Evolutionary conservation across 1,140 invertebrate genomes (phyloP), one percentile per base, ranked within the genome.

Genomic region (Phymorhynchus buccinoides): DNA sequence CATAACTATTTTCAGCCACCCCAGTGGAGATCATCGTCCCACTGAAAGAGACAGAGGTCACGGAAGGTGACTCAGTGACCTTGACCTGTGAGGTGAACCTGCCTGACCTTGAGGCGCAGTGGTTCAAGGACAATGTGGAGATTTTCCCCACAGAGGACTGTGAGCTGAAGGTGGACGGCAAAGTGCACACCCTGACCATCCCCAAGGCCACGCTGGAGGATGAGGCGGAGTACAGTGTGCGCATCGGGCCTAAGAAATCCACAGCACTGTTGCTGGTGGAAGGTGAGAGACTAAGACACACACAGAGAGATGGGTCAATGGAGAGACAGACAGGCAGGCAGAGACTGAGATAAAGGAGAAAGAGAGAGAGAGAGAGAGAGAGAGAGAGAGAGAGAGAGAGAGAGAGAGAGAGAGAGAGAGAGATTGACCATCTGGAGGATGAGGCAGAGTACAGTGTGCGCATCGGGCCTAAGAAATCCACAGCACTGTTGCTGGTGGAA

Each of bases 21-120:
- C 97, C 97, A 41, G 98, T 98, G 93, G 98, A 98, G 93, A 99
- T 99, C 93, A 97, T 97, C 1, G 99, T 98, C 93, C 97, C 98
- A 42, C 94, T 99, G 12, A 97, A 98, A 93, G 97, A 97, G 83
- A 96, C 97, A 92, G 96, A 98, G 90, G 95, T 96, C 48, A 96
- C 96, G 52, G 99, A 99, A 94, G 98, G 98, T 91, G 97, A 99
- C 89, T 96, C 96, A 7, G 96, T 98, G 37, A 97, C 97, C 6
- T 94, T 99, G 30, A 95, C 97, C 82, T 99, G 98, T 92, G 90
- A 91, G 83, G 87, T 92, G 37, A 90, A 90, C 83, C 89, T 89
- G 52, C 88, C 90, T 80, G 88, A 90, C 85, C 73, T 88, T 18
- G 84, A 85, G 80, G 90, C 88, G 18, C 88, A 56, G n/a, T 91